Conservation (phyloP, 1,140 invertebrate genomes). For the Papilio xuthus region DNA sequence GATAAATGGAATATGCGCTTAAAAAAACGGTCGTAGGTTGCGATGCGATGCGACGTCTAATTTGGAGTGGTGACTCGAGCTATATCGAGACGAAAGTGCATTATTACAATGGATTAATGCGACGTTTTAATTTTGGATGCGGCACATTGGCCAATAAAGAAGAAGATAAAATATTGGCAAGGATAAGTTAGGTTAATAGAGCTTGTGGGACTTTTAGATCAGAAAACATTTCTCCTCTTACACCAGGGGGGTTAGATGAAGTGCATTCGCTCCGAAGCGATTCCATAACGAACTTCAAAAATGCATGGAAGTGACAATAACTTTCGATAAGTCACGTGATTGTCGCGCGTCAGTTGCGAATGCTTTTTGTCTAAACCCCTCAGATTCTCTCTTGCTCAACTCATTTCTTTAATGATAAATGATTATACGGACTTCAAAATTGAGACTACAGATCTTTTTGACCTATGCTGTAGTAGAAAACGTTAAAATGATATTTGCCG, state of each 20-base stretch:
- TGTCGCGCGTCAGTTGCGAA: too few species aligned
- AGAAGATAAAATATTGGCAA: background rate
- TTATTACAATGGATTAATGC: slow-evolving; percentile 9
- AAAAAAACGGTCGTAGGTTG: slow-evolving; percentile 34
- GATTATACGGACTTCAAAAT: too few species aligned
- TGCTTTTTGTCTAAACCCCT: too few species aligned
- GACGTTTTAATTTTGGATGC: background rate
- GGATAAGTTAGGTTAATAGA: too few species aligned
- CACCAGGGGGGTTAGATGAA: too few species aligned
- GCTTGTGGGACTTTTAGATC: background rate
- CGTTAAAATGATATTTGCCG: slow-evolving; percentile 4
- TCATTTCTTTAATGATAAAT: too few species aligned
- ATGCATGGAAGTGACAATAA: too few species aligned
- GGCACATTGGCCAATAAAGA: background rate
- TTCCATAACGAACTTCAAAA: too few species aligned
- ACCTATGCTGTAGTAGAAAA: too few species aligned
- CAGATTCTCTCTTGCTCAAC: too few species aligned
- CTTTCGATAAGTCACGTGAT: too few species aligned
- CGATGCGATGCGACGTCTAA: slow-evolving; percentile 34
- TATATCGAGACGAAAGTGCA: slow-evolving; percentile 35
- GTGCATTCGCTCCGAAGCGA: too few species aligned
- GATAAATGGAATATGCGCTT: slow-evolving; percentile 35
- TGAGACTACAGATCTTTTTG: background rate
- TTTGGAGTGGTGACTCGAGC: slow-evolving; percentile 35
- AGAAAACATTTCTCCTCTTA: background rate